phyloP scores from a whole-genome alignment of 2,797 vertebrate genomes.

The Sebastes steindachneri region DNA sequence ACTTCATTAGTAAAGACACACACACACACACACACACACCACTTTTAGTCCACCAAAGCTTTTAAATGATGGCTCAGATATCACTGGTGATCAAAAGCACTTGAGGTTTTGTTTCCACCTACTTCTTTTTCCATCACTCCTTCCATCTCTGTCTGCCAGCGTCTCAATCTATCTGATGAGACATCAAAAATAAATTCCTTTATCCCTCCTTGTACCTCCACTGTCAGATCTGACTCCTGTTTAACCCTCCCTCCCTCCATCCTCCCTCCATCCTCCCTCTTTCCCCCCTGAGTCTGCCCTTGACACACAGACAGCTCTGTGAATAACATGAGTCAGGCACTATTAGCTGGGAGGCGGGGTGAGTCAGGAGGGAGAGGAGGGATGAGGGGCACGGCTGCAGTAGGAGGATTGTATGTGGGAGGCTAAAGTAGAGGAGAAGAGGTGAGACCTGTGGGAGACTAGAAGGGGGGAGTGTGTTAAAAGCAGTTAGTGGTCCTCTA shows the following conservation, averaged over 20 bases:
- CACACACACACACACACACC: background rate
- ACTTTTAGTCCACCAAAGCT: slow-evolving; percentile 63
- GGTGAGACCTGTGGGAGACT: slow-evolving; percentile 34
- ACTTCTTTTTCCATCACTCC: background rate
- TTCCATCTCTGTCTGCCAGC: background rate
- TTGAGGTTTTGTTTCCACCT: slow-evolving; percentile 24
- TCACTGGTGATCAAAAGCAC: slow-evolving; percentile 47
- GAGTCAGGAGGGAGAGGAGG: slow-evolving; percentile 61
- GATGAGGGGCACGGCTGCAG: slow-evolving; percentile 1
- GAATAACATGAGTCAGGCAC: slow-evolving; percentile 75
- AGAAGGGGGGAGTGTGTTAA: slow-evolving; percentile 7
- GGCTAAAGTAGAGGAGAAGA: slow-evolving; percentile 4
- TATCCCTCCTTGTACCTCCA: background rate
- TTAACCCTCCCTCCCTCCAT: background rate
- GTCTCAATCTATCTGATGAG: slow-evolving; percentile 32
- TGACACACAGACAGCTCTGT: slow-evolving; percentile 64
- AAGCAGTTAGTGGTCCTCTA: slow-evolving; percentile 30
- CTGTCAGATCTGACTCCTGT: slow-evolving; percentile 16
- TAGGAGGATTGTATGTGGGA: background rate
- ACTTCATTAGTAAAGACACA: slow-evolving; percentile 69
- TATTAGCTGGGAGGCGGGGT: slow-evolving; percentile 60
- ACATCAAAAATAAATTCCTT: slow-evolving; percentile 18
- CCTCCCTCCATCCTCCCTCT: background rate
- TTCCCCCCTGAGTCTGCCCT: slow-evolving; percentile 47
- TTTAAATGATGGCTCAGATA: slow-evolving; percentile 69